A percentile compares a stretch with the other conserved stretches of the same genome.
These are phyloP conservation scores for Melieria omissa DNA, from an alignment of 2,888 invertebrate species.

Conservation along the genomic window DNA sequence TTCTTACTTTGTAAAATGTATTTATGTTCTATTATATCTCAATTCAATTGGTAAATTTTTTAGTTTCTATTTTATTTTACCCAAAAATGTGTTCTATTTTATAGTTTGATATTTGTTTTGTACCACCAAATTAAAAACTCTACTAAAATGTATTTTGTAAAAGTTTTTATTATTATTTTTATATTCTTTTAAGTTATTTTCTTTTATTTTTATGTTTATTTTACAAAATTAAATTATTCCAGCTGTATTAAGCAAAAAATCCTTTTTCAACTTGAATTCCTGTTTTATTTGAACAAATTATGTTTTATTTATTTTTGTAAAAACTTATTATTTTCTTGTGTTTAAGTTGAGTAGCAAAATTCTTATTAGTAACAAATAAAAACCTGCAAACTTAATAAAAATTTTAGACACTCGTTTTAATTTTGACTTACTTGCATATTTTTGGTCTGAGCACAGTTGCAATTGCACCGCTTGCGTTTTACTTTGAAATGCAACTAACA, in stretches of 20 bases:
- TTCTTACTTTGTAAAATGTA: background rate
- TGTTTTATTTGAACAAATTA: background rate
- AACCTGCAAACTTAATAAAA: background rate
- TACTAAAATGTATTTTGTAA: background rate
- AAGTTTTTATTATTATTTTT: background rate
- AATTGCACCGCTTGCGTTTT: no score
- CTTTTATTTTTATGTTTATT: background rate
- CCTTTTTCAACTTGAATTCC: background rate
- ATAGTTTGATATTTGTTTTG: constrained; percentile 9
- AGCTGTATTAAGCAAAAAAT: background rate
- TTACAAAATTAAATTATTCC: background rate
- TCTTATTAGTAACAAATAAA: background rate
- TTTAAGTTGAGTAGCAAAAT: background rate
- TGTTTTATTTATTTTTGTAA: background rate
- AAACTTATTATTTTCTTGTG: background rate
- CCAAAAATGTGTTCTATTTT: background rate
- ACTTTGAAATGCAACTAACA: no score
- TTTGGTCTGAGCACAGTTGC: background rate
- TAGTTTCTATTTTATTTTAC: background rate
- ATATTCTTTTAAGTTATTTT: background rate
- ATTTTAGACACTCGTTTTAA: background rate
- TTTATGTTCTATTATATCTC: background rate
- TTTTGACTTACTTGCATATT: background rate
- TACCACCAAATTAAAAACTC: no score
- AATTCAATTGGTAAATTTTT: background rate